These are phyloP conservation scores for Synaphobranchus kaupii DNA, from an alignment of 2,797 vertebrate genomes.

Conservation along the genomic window DNA sequence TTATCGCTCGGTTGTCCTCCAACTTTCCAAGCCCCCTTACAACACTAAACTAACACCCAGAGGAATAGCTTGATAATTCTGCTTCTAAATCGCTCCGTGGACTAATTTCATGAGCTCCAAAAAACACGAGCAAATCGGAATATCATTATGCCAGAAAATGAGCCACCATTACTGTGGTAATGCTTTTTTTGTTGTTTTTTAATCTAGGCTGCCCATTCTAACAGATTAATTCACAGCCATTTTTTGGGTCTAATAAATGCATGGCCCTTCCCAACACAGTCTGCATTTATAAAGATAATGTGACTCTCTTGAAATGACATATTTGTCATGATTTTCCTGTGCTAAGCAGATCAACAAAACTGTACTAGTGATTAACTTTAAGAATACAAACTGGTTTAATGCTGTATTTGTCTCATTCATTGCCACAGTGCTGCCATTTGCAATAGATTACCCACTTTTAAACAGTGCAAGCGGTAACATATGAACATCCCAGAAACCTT, in stretches of 20 bases:
- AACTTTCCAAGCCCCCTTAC: not conserved
- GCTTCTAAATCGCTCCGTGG: not conserved
- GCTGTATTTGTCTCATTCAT: slow-evolving; percentile 16
- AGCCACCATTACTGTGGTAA: not conserved
- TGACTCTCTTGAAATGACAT: not conserved
- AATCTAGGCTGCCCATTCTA: slow-evolving; percentile 1
- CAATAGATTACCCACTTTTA: not conserved
- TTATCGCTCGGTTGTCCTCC: not conserved
- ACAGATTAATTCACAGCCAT: not conserved
- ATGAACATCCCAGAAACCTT: slow-evolving; percentile 1
- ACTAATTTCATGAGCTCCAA: not conserved
- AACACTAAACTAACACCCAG: slow-evolving; percentile 12
- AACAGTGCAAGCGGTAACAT: not conserved
- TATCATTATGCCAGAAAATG: slow-evolving; percentile 5
- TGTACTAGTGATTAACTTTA: slow-evolving; percentile 21
- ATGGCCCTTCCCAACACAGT: too few relatives aligned
- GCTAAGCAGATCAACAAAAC: slow-evolving; percentile 11
- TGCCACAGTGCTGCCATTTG: not conserved
- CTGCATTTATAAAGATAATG: slow-evolving; percentile 2
- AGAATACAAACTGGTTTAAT: slow-evolving; percentile 4
- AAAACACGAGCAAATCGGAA: slow-evolving; percentile 8
- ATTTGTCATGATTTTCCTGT: slow-evolving; percentile 11
- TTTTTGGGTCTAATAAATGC: slow-evolving; percentile 3
- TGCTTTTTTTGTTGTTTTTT: slow-evolving; percentile 6
- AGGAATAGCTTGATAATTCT: slow-evolving; percentile 14